These are phyloP conservation scores for Stigmatopora nigra DNA, from an alignment of 2,113 vertebrate species.

Conservation along the genomic window DNA sequence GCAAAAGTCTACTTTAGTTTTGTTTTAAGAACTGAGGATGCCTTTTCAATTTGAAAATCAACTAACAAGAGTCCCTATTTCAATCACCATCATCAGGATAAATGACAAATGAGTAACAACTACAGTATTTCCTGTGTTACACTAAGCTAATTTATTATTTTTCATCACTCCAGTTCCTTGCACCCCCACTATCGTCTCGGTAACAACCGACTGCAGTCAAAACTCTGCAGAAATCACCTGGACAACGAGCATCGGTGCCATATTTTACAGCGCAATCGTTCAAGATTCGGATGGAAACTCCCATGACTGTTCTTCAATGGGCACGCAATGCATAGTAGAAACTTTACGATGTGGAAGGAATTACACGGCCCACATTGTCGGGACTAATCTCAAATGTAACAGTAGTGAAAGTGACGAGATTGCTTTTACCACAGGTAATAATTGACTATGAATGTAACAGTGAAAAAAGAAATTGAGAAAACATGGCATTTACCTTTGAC, in stretches of 20 bases:
- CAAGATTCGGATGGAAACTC: constrained; percentile 39
- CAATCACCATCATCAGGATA: too few species aligned
- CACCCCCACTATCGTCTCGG: constrained; percentile 42
- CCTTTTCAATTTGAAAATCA: too few species aligned
- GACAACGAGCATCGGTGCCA: constrained; percentile 39
- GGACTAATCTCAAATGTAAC: constrained; percentile 63
- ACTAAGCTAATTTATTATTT: background rate
- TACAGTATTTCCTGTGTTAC: background rate
- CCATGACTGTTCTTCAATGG: constrained; percentile 39
- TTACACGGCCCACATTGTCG: constrained; percentile 55
- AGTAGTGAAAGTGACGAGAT: constrained; percentile 45
- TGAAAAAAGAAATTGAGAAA: background rate
- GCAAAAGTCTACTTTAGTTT: too few species aligned
- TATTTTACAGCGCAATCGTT: constrained; percentile 51
- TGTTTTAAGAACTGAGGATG: too few species aligned
- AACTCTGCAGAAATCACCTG: constrained; percentile 54
- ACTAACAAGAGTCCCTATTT: too few species aligned
- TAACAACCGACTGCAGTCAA: constrained; percentile 46
- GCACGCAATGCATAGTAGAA: constrained; percentile 44
- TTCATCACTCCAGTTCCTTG: constrained; percentile 64
- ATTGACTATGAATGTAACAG: background rate
- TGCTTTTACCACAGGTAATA: constrained; percentile 57
- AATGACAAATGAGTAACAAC: background rate
- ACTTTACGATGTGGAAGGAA: constrained; percentile 62
- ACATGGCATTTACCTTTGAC: background rate